These are phyloP conservation scores for Neodon shergylaensis DNA, from an alignment of 2,113 vertebrate species.

Conservation along the genomic window DNA sequence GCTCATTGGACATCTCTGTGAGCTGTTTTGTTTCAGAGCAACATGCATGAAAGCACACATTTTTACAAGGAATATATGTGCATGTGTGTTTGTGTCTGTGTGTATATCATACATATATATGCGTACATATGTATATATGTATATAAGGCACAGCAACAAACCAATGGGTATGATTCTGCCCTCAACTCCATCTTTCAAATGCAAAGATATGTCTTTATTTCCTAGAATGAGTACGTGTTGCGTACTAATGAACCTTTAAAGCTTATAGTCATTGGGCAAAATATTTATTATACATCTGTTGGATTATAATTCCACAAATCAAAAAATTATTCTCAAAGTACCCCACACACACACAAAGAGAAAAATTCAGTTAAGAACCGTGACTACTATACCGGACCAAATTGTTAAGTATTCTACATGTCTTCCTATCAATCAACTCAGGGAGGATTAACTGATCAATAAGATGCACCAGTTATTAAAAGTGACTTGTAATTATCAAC, in stretches of 20 bases:
- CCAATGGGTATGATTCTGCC: neutral
- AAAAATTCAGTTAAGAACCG: neutral
- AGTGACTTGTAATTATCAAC: neutral
- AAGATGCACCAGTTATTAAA: neutral
- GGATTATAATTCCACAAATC: neutral
- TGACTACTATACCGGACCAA: neutral
- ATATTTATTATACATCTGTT: neutral
- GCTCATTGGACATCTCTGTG: neutral
- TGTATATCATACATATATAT: too few species aligned
- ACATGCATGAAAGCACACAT: neutral
- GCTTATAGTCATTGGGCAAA: neutral
- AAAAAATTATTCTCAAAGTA: neutral
- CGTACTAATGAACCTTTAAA: neutral
- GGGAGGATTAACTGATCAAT: conserved; percentile 9
- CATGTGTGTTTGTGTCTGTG: too few species aligned
- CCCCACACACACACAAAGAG: neutral
- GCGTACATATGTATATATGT: too few species aligned
- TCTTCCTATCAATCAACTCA: neutral
- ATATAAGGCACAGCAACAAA: neutral
- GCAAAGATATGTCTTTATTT: neutral
- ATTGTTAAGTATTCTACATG: neutral
- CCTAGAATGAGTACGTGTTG: neutral
- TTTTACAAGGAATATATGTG: neutral
- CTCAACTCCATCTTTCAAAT: neutral
- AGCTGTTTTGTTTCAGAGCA: neutral